Conservation (phyloP, 2,113 vertebrate genomes). For the Siniperca chuatsi region DNA sequence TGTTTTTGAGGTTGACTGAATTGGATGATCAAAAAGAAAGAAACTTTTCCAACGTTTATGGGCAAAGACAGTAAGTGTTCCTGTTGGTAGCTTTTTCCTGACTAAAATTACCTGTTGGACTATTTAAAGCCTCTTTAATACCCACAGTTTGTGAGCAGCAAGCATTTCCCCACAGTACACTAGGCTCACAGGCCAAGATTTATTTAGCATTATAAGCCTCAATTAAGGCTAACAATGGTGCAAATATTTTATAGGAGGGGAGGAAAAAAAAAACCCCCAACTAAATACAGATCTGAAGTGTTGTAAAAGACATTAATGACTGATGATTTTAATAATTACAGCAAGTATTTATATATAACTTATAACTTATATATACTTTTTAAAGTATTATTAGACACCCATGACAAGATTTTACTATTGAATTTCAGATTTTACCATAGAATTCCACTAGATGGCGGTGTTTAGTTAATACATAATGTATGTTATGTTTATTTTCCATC, state of each 20-base stretch:
- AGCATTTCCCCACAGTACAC: neutral
- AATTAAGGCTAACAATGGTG: neutral
- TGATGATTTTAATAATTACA: neutral
- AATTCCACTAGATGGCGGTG: slow-evolving; percentile 54
- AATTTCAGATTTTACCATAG: neutral
- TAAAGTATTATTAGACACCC: no score
- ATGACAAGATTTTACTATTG: neutral
- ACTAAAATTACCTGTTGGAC: neutral
- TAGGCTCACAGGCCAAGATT: neutral
- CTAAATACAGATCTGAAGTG: neutral
- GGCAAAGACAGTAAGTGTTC: neutral
- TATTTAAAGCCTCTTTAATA: neutral
- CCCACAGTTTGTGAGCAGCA: neutral
- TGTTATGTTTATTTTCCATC: neutral
- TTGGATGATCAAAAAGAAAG: neutral
- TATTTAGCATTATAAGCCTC: neutral
- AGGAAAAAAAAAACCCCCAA: no score
- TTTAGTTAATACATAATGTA: neutral
- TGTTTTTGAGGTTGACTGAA: neutral
- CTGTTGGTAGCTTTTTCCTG: neutral
- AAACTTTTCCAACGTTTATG: neutral
- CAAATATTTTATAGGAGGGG: neutral
- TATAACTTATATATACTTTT: no score
- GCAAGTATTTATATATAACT: neutral
- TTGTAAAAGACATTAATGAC: neutral